phyloP scores from a whole-genome alignment of 2,888 invertebrate species.

The Drosophila algonquin region DNA sequence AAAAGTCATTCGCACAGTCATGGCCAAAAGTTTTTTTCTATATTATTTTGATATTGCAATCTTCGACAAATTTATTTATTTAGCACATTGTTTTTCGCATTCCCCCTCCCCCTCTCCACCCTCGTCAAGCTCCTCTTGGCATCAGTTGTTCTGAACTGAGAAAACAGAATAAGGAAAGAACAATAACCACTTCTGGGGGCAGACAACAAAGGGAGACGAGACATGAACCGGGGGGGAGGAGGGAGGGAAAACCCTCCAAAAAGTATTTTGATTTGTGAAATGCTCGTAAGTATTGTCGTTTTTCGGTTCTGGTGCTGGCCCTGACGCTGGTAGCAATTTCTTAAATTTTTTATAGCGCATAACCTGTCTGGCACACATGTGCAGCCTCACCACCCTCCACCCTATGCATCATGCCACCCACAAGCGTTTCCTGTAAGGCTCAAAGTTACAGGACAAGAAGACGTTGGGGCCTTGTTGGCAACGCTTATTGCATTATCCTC shows the following conservation, averaged over 20 bases:
- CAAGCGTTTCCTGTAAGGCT: slow-evolving; percentile 57
- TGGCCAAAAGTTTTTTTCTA: slow-evolving; percentile 20
- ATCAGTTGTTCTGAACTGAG: slow-evolving; percentile 53
- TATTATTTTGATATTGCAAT: slow-evolving; percentile 35
- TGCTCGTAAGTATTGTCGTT: slow-evolving; percentile 75
- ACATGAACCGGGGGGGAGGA: slow-evolving; percentile 2
- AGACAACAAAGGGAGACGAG: slow-evolving; percentile 28
- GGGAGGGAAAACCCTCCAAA: slow-evolving; percentile 18
- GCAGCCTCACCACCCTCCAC: slow-evolving; percentile 16
- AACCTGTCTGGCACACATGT: slow-evolving; percentile 78
- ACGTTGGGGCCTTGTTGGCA: slow-evolving; percentile 70
- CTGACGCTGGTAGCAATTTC: slow-evolving; percentile 72
- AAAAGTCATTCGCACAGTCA: slow-evolving; percentile 17
- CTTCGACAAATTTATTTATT: slow-evolving; percentile 62
- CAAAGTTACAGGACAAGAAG: slow-evolving; percentile 56
- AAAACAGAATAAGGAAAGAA: slow-evolving; percentile 19
- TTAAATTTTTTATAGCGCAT: slow-evolving; percentile 79
- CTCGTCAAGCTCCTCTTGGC: slow-evolving; percentile 33
- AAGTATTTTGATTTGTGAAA: slow-evolving; percentile 80
- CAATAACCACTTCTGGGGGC: slow-evolving; percentile 38
- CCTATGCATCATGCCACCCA: slow-evolving; percentile 18
- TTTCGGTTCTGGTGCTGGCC: slow-evolving; percentile 46
- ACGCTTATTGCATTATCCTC: slow-evolving; percentile 78
- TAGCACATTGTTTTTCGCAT: slow-evolving; percentile 59
- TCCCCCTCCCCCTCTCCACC: background rate